phyloP scores from a whole-genome alignment of 30 jellyfish, hydroid and myxozoan species.

The Cassiopea andromeda region DNA sequence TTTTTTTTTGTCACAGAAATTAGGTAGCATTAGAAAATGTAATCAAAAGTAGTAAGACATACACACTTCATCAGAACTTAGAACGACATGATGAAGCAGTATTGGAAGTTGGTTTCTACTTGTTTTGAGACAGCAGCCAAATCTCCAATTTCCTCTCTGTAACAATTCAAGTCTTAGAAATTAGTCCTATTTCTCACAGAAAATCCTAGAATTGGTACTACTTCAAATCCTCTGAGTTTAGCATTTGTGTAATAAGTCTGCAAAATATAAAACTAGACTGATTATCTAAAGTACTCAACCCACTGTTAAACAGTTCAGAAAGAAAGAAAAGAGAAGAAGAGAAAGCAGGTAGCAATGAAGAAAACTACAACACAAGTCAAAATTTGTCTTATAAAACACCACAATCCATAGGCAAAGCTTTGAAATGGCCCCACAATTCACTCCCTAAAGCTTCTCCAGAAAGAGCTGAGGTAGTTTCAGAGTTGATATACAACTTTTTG shows the following conservation, averaged over 20 bases:
- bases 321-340: background rate
- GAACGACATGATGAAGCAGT: background rate
- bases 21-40: background rate
- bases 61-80: background rate
- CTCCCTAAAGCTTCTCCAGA: background rate
- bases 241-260: background rate
- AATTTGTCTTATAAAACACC: background rate
- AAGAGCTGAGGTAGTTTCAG: background rate
- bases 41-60: background rate
- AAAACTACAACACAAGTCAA: background rate
- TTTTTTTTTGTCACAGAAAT: background rate
- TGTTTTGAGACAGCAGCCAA: background rate
- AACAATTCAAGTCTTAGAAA: background rate
- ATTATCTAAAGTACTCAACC: background rate
- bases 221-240: background rate
- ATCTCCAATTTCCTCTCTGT: background rate
- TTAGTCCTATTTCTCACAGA: background rate
- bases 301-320: background rate
- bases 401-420: background rate
- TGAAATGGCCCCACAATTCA: background rate
- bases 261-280: background rate
- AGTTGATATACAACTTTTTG: background rate
- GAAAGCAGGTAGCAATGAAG: background rate
- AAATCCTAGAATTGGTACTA: background rate
- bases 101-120: background rate